Evolutionary conservation across 1,140 invertebrate species (phyloP).

Genomic region (Aporrectodea caliginosa): DNA sequence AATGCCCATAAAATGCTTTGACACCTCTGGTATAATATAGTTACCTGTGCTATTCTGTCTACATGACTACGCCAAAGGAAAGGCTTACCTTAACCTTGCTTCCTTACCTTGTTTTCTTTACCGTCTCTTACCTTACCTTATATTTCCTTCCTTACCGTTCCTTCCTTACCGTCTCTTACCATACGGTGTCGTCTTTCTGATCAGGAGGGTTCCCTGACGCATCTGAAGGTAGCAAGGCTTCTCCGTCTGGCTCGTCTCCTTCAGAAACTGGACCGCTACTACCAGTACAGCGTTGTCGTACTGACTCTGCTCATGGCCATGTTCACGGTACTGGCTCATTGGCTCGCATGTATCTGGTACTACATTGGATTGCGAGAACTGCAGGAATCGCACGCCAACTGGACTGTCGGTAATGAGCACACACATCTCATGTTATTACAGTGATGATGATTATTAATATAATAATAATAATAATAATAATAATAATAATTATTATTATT

Average conservation of each 20-base stretch:
- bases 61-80: no score
- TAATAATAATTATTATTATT: not conserved
- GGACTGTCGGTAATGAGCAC: slow-evolving; percentile 33
- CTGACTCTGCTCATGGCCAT: slow-evolving; percentile 37
- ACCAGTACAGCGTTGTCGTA: slow-evolving; percentile 32
- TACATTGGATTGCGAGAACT: slow-evolving; percentile 36
- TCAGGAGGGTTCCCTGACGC: slow-evolving; percentile 23
- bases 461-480: not conserved
- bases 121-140: no score
- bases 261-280: slow-evolving; percentile 38
- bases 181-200: not conserved
- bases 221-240: slow-evolving; percentile 34
- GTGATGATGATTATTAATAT: no score
- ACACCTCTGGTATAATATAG: no score
- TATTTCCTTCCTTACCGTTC: no score
- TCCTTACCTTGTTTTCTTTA: no score
- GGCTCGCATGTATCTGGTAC: slow-evolving; percentile 39
- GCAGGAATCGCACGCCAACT: slow-evolving; percentile 18
- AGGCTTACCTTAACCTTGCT: no score
- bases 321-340: slow-evolving; percentile 37
- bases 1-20: no score
- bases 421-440: no score
- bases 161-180: no score
- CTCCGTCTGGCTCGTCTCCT: slow-evolving; percentile 33
- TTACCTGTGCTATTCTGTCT: no score